Percentiles rank a stretch among this genome's conserved stretches.
Conservation (phyloP, 2,797 vertebrate species). For the Acanthurus tractus region DNA sequence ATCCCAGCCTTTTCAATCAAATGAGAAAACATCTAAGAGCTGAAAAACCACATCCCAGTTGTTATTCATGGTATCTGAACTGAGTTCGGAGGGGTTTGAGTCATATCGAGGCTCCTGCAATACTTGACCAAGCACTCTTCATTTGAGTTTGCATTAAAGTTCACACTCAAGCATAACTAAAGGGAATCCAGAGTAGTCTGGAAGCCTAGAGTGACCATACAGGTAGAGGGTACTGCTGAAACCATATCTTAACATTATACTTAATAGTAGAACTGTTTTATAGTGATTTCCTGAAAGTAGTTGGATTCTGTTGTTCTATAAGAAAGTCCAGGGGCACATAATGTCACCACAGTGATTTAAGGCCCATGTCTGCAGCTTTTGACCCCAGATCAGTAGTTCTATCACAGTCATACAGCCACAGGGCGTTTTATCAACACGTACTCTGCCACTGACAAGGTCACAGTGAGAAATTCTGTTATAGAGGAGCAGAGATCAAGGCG, state of each 20-base stretch:
- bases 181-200: neutral
- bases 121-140: too few relatives aligned
- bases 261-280: constrained; percentile 3
- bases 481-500: constrained; percentile 34
- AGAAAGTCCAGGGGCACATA: constrained; percentile 14
- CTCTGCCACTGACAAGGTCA: constrained; percentile 53
- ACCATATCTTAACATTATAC: neutral
- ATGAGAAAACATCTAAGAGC: neutral
- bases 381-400: constrained; percentile 58
- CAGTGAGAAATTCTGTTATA: constrained; percentile 15
- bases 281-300: neutral
- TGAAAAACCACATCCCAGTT: neutral
- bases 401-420: constrained; percentile 40
- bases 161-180: neutral
- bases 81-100: neutral
- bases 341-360: constrained; percentile 42
- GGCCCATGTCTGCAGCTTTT: constrained; percentile 36
- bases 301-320: constrained; percentile 11
- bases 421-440: constrained; percentile 31
- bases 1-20: neutral
- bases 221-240: neutral
- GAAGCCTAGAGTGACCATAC: neutral
- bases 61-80: neutral
- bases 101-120: neutral
- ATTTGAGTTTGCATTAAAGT: too few relatives aligned